These are phyloP conservation scores for Corvus cornix DNA, from an alignment of 2,113 vertebrate genomes.

Conservation along the genomic window DNA sequence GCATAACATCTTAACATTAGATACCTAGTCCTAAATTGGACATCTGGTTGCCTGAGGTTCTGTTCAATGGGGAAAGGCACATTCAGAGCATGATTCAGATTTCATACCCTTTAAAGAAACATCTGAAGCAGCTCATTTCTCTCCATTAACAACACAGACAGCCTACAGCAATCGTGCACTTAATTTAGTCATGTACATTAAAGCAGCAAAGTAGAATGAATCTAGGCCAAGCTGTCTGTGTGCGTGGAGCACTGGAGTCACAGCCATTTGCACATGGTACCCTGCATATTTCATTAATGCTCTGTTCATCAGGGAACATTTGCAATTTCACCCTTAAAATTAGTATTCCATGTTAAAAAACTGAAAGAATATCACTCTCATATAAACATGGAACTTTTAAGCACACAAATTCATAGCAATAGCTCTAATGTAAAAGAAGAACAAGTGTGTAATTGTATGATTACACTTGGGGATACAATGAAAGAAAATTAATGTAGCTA, in stretches of 20 bases:
- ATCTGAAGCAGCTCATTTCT: constrained; percentile 10
- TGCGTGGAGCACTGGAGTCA: neutral
- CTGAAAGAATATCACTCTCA: neutral
- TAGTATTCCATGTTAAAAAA: neutral
- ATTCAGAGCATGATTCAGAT: neutral
- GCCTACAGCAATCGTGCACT: neutral
- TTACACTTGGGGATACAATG: neutral
- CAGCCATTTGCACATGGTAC: neutral
- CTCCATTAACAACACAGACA: constrained; percentile 10
- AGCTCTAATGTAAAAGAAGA: neutral
- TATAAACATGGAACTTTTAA: neutral
- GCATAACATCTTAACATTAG: neutral
- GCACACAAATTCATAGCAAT: neutral
- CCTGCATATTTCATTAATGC: neutral
- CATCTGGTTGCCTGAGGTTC: neutral
- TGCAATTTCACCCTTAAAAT: neutral
- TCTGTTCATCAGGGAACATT: neutral
- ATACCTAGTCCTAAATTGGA: neutral
- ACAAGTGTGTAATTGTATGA: neutral
- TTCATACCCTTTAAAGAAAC: neutral
- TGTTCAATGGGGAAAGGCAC: neutral
- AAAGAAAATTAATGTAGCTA: neutral
- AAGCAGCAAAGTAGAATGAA: constrained; percentile 1
- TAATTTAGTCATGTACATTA: constrained; percentile 37
- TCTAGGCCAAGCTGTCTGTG: neutral